These are phyloP conservation scores for Gonioctena quinquepunctata DNA, from an alignment of 1,140 invertebrate species.

Conservation along the genomic window DNA sequence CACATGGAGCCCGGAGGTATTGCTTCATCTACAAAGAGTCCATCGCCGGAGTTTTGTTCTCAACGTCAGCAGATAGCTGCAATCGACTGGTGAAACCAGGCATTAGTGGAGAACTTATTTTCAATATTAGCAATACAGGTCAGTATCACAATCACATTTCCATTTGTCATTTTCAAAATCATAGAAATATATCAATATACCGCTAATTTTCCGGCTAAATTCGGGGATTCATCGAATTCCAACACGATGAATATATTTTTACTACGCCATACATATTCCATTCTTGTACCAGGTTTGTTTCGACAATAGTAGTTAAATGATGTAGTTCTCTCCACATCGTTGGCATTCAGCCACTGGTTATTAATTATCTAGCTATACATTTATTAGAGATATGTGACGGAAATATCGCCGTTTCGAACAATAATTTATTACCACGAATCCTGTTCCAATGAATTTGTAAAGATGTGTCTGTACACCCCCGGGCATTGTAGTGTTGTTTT, in stretches of 20 bases:
- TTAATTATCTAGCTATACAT: neutral
- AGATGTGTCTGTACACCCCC: no score
- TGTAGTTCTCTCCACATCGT: neutral
- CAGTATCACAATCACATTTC: constrained; percentile 31
- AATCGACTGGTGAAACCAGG: constrained; percentile 57
- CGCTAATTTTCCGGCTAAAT: no score
- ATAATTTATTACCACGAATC: neutral
- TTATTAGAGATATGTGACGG: neutral
- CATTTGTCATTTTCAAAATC: no score
- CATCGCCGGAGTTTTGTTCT: constrained; percentile 53
- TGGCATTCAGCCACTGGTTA: neutral
- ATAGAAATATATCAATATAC: no score
- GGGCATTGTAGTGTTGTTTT: no score
- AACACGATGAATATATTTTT: no score
- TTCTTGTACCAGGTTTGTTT: no score
- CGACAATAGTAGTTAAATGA: neutral
- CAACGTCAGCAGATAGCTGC: constrained; percentile 62
- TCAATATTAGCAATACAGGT: constrained; percentile 60
- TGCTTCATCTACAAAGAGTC: constrained; percentile 66
- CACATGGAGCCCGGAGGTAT: constrained; percentile 62
- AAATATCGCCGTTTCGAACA: neutral
- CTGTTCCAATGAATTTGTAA: neutral
- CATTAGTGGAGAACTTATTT: constrained; percentile 56
- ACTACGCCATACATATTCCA: no score
- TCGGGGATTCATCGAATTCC: no score